These are phyloP conservation scores for Cerastis leucographa DNA, from an alignment of 2,888 invertebrate genomes.

Conservation along the genomic window DNA sequence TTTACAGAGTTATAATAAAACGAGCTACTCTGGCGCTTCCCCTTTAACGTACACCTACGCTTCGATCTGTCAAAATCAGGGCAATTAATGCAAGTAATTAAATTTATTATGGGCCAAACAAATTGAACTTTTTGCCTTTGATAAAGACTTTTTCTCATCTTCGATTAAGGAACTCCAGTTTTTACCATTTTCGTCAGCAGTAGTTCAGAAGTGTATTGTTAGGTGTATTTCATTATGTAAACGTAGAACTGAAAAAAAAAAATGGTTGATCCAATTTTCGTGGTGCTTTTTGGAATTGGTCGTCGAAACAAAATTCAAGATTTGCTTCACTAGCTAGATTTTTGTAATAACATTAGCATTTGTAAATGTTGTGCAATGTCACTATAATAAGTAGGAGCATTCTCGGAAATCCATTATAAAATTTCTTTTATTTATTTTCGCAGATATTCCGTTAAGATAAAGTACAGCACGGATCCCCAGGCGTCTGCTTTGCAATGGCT, in stretches of 20 bases:
- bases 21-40: too few species aligned
- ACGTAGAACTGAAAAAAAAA: background rate
- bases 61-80: background rate
- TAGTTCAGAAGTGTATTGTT: background rate
- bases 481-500: conserved; percentile 98
- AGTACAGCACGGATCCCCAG: conserved; percentile 94
- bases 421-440: conserved; percentile 57
- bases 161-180: conserved; percentile 13
- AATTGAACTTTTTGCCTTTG: background rate
- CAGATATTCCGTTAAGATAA: conserved; percentile 91
- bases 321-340: background rate
- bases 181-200: background rate
- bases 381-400: background rate
- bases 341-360: background rate
- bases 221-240: background rate
- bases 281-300: background rate
- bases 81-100: background rate
- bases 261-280: background rate
- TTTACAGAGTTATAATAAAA: too few species aligned
- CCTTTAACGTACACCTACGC: background rate
- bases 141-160: background rate
- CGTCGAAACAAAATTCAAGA: background rate
- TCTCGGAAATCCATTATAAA: background rate
- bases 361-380: too few species aligned
- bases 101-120: background rate